Evolutionary conservation across 2,113 vertebrate genomes (phyloP), one percentile per base, ranked within the genome.

Genomic region (Pituophis catenifer): DNA sequence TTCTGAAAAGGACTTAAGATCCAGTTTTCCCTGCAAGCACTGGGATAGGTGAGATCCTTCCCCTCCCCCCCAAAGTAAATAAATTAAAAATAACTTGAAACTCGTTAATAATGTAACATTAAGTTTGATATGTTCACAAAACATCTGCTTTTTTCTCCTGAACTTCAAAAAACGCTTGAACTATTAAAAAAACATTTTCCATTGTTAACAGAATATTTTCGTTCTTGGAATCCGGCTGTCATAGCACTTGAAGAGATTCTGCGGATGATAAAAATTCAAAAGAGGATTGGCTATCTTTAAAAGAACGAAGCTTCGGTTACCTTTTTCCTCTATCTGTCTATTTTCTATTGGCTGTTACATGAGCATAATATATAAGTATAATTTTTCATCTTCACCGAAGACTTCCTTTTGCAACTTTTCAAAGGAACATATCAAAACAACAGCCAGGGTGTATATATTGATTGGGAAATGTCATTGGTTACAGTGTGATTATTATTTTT

Each of bases 181-280:
- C 93, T 94, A 52, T 75, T 90, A 2, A 94, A 5, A 5, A 94
- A 90, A 95, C 91, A 96, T 95, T 95, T 96, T 90, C 89, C 92
- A 85, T 91, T 96, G 94, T 95, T 94, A 94, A 93, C 93, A 91
- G 44, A 91, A 93, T 90, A 90, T 95, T 86, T 94, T 44, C 90
- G 93, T 95, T 94, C 91, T 95, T 62, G 95, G 93, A 94, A 95
- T 15, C 86, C 91, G 88, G 91, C 92, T 95, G 89, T 92, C 86
- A 94, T 96, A 94, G 95, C 86, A 92, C 93, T 44, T 95, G 44
- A 95, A 93, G 88, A 93, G 85, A 90, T 96, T 91, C 95, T 62
- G 90, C 85, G 96, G 95, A 94, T 94, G 95, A 88, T 92, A 96
- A 93, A 29, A 94, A 95, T 95, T 95, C 90, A 95, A 93, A 95